Evolutionary conservation across 2,888 invertebrate genomes (phyloP).

Genomic region (Petrolisthes cinctipes): DNA sequence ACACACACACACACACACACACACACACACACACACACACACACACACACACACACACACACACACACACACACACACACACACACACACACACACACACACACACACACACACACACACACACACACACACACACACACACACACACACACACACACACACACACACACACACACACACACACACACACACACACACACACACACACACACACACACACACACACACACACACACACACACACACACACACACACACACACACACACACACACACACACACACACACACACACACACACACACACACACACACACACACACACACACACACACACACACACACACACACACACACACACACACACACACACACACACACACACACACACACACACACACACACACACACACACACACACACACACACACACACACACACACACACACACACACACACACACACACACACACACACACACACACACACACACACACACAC

Average conservation of each 20-base stretch:
- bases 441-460: slow-evolving; percentile 10
- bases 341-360: neutral
- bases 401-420: slow-evolving; percentile 27
- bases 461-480: slow-evolving; percentile 34
- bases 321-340: slow-evolving; percentile 32
- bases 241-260: slow-evolving; percentile 36
- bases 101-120: slow-evolving; percentile 1
- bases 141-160: slow-evolving; percentile 23
- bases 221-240: slow-evolving; percentile 27
- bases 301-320: slow-evolving; percentile 31
- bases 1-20: slow-evolving; percentile 40
- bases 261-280: neutral
- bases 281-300: neutral
- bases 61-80: slow-evolving; percentile 18
- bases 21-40: slow-evolving; percentile 8
- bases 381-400: slow-evolving; percentile 33
- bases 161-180: slow-evolving; percentile 39
- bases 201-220: neutral
- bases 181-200: neutral
- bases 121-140: neutral
- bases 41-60: neutral
- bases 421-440: neutral
- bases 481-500: slow-evolving; percentile 24
- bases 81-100: slow-evolving; percentile 39
- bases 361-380: slow-evolving; percentile 5